A percentile compares a stretch with the other conserved stretches of the same genome.
phyloP scores from a whole-genome alignment of 2,888 invertebrate genomes.

The Saturnia japonica region DNA sequence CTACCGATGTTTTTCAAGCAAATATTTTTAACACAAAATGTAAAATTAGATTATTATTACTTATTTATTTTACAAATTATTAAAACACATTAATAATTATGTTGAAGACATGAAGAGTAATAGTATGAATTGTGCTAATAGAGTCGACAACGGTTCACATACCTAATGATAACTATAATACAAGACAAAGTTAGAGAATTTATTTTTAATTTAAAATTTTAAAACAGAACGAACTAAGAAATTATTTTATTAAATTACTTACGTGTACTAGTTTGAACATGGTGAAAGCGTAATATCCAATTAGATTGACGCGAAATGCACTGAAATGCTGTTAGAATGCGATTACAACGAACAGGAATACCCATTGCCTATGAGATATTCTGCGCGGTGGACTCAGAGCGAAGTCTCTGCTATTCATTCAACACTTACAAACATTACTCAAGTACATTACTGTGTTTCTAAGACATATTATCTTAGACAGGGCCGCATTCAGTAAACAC shows the following conservation, averaged over 20 bases:
- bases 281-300: neutral
- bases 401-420: slow-evolving; percentile 78
- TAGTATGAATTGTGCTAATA: too few species aligned
- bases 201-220: too few species aligned
- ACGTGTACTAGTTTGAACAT: slow-evolving; percentile 4
- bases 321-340: slow-evolving; percentile 70
- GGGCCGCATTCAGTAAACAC: slow-evolving; percentile 13
- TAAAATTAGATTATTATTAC: too few species aligned
- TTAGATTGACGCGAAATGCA: slow-evolving; percentile 46
- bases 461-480: slow-evolving; percentile 22
- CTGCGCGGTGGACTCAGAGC: slow-evolving; percentile 69
- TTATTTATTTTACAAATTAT: too few species aligned
- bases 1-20: too few species aligned
- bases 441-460: slow-evolving; percentile 26
- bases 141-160: too few species aligned
- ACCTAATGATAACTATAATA: too few species aligned
- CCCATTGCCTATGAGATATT: slow-evolving; percentile 78
- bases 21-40: too few species aligned
- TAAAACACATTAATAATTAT: too few species aligned
- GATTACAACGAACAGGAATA: slow-evolving; percentile 68
- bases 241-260: neutral
- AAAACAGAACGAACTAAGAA: too few species aligned
- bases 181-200: too few species aligned
- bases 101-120: too few species aligned
- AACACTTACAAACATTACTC: slow-evolving; percentile 79